Conservation (phyloP, 2,797 vertebrate species). For the Anguilla megastoma region DNA sequence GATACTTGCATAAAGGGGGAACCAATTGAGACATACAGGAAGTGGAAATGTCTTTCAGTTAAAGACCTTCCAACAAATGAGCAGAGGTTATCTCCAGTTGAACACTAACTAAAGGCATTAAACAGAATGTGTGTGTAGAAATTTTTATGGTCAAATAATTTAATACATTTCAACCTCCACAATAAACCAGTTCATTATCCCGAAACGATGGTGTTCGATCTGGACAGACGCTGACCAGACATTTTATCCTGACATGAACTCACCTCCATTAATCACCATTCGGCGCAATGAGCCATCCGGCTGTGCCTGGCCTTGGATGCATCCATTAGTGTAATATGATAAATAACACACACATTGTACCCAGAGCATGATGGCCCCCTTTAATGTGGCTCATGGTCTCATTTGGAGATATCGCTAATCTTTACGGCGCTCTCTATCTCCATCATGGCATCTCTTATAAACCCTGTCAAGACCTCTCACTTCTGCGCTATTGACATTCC, state of each 20-base stretch:
- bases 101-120: neutral
- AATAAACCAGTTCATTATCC: conserved; percentile 54
- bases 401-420: conserved; percentile 71
- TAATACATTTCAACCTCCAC: conserved; percentile 36
- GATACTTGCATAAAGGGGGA: neutral
- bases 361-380: conserved; percentile 59
- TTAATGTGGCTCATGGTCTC: conserved; percentile 64
- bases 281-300: conserved; percentile 53
- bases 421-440: conserved; percentile 67
- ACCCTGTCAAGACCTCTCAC: conserved; percentile 53
- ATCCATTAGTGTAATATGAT: conserved; percentile 64
- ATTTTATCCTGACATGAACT: conserved; percentile 44
- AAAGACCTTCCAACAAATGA: neutral
- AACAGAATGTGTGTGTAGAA: neutral
- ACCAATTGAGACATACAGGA: neutral
- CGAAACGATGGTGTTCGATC: conserved; percentile 42
- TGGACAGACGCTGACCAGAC: conserved; percentile 47
- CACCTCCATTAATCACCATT: conserved; percentile 50
- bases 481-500: conserved; percentile 65
- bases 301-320: conserved; percentile 44
- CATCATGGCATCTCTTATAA: conserved; percentile 62
- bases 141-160: conserved; percentile 25
- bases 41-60: neutral
- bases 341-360: conserved; percentile 64
- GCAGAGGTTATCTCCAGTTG: neutral